Base-by-base conservation (phyloP, 2,888 invertebrate species). In the Graphium colonna region DNA sequence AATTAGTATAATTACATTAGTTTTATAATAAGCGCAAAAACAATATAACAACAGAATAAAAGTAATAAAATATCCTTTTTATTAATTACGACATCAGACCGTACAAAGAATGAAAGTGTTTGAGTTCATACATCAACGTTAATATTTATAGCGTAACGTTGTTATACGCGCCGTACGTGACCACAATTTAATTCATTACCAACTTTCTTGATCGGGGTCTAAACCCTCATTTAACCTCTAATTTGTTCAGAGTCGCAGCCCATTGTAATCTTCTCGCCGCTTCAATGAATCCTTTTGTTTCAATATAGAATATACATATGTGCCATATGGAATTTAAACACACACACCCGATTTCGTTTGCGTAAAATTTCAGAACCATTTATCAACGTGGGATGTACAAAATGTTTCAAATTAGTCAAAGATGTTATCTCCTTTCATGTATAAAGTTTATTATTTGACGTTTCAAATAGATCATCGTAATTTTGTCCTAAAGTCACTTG, bases 161-260 rank as follows among this genome's bases (percentile, higher is more conserved):
- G 52, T 45, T 52, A 54, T 52, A 45, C 28, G 48, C 42, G 42
- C 13, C 64, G 64, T 64, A 68, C 64, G 63, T 60, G 65, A 71
- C 73, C 71, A 63, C 68, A 66, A 57, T 64, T 63, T 73, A 72
- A 75, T 70, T 65, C 71, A 74, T 75, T 76, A 72, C 65, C 66
- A 72, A 75, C 65, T 71, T 73, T 67, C 68, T 68, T 68, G 64
- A 64, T 62, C 62, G 52, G 54, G 55, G 53, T 55, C 57, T 52
- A 59, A 55, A 64, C 63, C 67, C 66, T 60, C 61, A 63, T 61
- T 64, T 60, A 60, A 59, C 56, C 60, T 46, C 46, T 49, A 54
- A 54, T 54, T 54, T 54, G 54, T 54, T 44, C 44, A 13, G 26
- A 26, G 45, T 36, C 28, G 47, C 36, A 48, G 39, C 31, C 39